Evolutionary conservation across 2,113 vertebrate species (phyloP).

Genomic region (Diadophis punctatus): DNA sequence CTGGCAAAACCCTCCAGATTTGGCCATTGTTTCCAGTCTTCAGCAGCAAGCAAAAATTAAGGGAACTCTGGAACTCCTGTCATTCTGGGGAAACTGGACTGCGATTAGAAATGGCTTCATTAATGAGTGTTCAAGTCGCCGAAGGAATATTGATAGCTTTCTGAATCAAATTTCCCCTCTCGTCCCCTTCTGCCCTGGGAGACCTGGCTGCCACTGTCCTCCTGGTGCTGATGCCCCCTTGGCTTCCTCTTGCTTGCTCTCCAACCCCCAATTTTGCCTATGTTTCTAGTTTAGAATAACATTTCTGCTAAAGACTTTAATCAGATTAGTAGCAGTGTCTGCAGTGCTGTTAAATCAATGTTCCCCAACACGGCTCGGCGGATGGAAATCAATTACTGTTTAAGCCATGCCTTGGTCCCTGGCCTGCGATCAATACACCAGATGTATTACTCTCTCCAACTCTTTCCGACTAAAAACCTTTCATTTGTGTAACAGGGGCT

Average conservation of each 20-base stretch:
- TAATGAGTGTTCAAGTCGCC: background rate
- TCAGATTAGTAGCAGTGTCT: conserved; percentile 71
- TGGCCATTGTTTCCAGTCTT: background rate
- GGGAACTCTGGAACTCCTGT: background rate
- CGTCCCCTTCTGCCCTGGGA: background rate
- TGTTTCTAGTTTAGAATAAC: conserved; percentile 70
- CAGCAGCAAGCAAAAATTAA: background rate
- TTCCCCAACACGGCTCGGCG: conserved; percentile 69
- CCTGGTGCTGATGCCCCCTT: background rate
- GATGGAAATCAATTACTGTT: conserved; percentile 82
- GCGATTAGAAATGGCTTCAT: background rate
- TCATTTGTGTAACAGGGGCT: conserved; percentile 65
- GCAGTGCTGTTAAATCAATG: conserved; percentile 77
- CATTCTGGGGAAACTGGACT: background rate
- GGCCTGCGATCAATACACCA: conserved; percentile 74
- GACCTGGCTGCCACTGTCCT: background rate
- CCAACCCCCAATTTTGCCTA: conserved; percentile 41
- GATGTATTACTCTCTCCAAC: conserved; percentile 74
- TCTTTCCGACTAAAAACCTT: conserved; percentile 68
- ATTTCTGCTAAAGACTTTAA: conserved; percentile 72
- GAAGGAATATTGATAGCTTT: background rate
- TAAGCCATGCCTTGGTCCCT: conserved; percentile 71
- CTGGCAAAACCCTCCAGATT: background rate
- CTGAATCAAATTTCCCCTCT: background rate
- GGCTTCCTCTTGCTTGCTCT: background rate